Base-by-base conservation (phyloP, 1,140 invertebrate species). In the Steinernema khuongi region DNA sequence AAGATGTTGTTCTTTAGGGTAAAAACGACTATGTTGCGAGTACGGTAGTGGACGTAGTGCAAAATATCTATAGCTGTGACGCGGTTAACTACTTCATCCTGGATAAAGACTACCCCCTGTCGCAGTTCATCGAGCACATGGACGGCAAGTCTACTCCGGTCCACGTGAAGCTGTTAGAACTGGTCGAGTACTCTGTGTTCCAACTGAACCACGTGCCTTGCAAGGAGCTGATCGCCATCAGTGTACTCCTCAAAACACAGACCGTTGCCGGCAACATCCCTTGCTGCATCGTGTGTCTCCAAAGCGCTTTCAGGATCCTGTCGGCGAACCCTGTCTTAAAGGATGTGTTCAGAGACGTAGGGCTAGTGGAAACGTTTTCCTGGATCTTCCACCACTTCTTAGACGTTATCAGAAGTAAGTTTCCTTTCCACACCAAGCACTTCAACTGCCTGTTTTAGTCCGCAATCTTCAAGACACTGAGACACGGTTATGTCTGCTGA, bases 61-160 rank as follows among this genome's bases (percentile, higher is more conserved):
- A 92, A 17, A 93, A 92, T 78, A 92, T 99, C 17, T 98, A 97
- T 86, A 93, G 96, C 86, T 93, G 95, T 26, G 96, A 99, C 86
- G 92, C 94, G 86, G 93, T 94, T 19, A 99, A 99, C 87, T 99
- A 98, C 87, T 99, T 99, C 85, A 97, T 99, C 81, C 88, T 99
- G 0, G 96, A 97, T 86, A 91, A 92, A 79, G 93, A 97, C 86
- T 93, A 95, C 84, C 97, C 94, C 1, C 87, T 97, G 7, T 93
- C 93, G 79, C 92, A 95, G 86, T 97, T 98, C 87, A 93, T 93
- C 0, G 96, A 99, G 84, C 93, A 92, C 83, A 94, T 99, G 78
- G 90, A 96, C 80, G 86, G 90, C 1, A 98, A 98, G 87, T 91
- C 91, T 74, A 87, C 89, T 0, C 92, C 95, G 86, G 93, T 97